Base-by-base conservation (phyloP, 1,140 invertebrate species). In the Lysiphlebus fabarum region DNA sequence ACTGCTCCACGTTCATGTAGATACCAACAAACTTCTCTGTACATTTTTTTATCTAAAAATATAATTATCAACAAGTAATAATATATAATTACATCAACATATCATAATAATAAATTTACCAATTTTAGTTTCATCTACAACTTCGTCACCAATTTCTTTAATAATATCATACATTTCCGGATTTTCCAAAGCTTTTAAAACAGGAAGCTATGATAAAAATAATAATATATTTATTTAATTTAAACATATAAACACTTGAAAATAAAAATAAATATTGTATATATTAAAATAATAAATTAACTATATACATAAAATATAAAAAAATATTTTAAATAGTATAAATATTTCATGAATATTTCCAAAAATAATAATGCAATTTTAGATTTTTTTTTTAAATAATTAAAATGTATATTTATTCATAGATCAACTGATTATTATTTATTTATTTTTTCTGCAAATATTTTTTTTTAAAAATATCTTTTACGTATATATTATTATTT, bases 1-100 rank as follows among this genome's bases (percentile, higher is more conserved):
- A 99, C 96, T 4, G 94, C 92, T 0, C 96, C 96, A 62, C 95
- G 84, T 73, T 97, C 86, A 74, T 91, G 90, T 17, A 98, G 71
- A 74, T 91, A 89, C 95, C 96, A 99, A 73, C 94, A 97, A 11
- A 95, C 87, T 62, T 92, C 87, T 59, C 93, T 84, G 72, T 92
- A 95, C 58, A 85, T 87, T 42, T 64, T 78, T 60, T 80, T 82
- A 76, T 87, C 86, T 86, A 64, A 11, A 26, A 26, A n/a, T n/a
- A n/a, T n/a, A n/a, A n/a, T n/a, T n/a, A n/a, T n/a, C 33, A 12
- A 26, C 8, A 49, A 49, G 7, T 11, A 8, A 33, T 11, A 49
- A 49, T 5, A 49, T n/a, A 7, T 26, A 49, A 37, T n/a, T 36
- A 26, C 34, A 50, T 42, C 11, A 14, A 41, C 12, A 58, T 38